These are phyloP conservation scores for Ennomos fuscantarius DNA, from an alignment of 2,888 invertebrate genomes.

Conservation along the genomic window DNA sequence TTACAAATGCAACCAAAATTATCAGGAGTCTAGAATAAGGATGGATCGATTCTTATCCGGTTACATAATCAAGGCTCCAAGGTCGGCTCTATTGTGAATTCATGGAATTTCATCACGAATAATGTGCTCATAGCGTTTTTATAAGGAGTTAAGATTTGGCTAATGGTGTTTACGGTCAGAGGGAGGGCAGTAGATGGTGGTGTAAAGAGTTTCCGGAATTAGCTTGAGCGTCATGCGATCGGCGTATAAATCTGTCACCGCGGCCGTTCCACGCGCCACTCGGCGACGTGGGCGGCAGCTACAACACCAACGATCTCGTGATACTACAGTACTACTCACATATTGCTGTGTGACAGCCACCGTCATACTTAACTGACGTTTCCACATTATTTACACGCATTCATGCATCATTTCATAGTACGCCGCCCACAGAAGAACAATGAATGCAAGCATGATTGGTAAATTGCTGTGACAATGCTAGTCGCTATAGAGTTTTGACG, in stretches of 20 bases:
- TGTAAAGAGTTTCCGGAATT: conserved; percentile 66
- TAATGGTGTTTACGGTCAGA: conserved; percentile 38
- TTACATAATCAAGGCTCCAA: conserved; percentile 28
- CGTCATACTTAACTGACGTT: conserved; percentile 11
- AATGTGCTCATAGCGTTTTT: conserved; percentile 3
- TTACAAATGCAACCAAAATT: conserved; percentile 11
- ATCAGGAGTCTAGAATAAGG: conserved; percentile 9
- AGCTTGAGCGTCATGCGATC: conserved; percentile 68
- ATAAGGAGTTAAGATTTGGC: conserved; percentile 1
- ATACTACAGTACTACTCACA: conserved; percentile 53
- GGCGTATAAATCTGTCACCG: conserved; percentile 71
- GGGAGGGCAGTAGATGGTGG: conserved; percentile 45
- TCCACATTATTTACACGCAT: conserved; percentile 14
- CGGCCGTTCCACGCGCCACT: conserved; percentile 45
- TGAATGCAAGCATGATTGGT: conserved; percentile 22
- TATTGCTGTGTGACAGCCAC: conserved; percentile 39
- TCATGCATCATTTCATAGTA: conserved; percentile 4
- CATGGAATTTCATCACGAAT: conserved; percentile 8
- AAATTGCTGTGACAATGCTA: conserved; percentile 20
- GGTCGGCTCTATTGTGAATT: conserved; percentile 16
- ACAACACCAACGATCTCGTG: conserved; percentile 44
- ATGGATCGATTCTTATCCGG: conserved; percentile 28
- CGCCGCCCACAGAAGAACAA: conserved; percentile 4
- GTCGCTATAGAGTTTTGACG: conserved; percentile 25
- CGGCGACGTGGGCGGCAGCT: conserved; percentile 50